Evolutionary conservation across 2,888 invertebrate genomes (phyloP).

Genomic region (Callosobruchus maculatus): DNA sequence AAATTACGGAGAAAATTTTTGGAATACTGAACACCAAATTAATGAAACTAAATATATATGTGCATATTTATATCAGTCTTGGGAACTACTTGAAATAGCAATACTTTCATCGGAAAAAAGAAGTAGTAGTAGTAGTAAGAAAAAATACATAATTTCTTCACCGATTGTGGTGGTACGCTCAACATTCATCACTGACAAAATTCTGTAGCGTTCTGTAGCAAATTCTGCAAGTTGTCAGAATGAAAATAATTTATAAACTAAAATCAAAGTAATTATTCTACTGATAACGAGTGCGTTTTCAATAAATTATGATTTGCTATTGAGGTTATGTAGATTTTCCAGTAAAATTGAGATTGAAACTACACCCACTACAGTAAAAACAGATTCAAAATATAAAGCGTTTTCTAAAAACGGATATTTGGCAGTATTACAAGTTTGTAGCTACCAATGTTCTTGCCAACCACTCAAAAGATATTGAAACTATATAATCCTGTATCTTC

Average conservation of each 20-base stretch:
- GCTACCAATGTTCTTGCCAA: no score
- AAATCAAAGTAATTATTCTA: not conserved
- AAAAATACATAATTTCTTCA: not conserved
- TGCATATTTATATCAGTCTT: not conserved
- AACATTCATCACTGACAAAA: not conserved
- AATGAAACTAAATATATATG: not conserved
- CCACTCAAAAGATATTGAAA: no score
- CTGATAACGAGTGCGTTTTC: not conserved
- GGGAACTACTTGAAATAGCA: not conserved
- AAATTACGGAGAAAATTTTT: not conserved
- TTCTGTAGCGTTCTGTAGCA: not conserved
- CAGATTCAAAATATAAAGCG: not conserved
- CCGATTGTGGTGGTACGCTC: not conserved
- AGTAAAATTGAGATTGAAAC: not conserved
- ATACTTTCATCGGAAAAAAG: not conserved
- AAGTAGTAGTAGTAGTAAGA: no score
- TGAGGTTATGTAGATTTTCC: not conserved
- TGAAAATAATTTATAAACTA: not conserved
- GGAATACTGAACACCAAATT: not conserved
- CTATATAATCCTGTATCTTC: no score
- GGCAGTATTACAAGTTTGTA: no score
- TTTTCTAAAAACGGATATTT: not conserved
- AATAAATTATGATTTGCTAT: not conserved
- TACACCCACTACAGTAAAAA: not conserved
- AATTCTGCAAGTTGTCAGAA: no score